phyloP scores from a whole-genome alignment of 2,888 invertebrate species.

The Xylocampa areola region DNA sequence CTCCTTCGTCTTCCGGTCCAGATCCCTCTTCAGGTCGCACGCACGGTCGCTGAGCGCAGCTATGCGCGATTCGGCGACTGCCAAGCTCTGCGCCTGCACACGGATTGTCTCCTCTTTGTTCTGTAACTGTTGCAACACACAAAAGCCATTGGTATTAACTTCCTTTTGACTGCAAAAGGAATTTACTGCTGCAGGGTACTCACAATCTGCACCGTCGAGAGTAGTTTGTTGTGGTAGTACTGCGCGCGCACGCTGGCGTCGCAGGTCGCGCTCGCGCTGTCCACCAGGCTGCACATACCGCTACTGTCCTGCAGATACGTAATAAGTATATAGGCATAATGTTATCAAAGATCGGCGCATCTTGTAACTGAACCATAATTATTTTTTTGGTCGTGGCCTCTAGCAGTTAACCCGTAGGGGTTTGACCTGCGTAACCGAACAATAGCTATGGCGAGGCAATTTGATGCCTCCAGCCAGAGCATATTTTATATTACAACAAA shows the following conservation, averaged over 20 bases:
- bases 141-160: background rate
- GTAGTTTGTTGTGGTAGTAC: slow-evolving; percentile 73
- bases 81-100: slow-evolving; percentile 78
- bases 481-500: too few relatives aligned
- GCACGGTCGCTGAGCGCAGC: slow-evolving; percentile 66
- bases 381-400: too few relatives aligned
- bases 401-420: too few relatives aligned
- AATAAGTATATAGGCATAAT: too few relatives aligned
- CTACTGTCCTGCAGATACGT: slow-evolving; percentile 49
- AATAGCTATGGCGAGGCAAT: too few relatives aligned
- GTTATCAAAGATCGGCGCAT: too few relatives aligned
- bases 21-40: slow-evolving; percentile 59
- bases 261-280: slow-evolving; percentile 69
- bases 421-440: too few relatives aligned
- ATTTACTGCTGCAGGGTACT: slow-evolving; percentile 51
- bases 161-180: background rate
- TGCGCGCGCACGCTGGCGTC: slow-evolving; percentile 64
- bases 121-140: slow-evolving; percentile 67
- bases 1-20: slow-evolving; percentile 67
- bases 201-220: slow-evolving; percentile 78
- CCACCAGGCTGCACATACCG: slow-evolving; percentile 57
- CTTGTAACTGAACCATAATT: too few relatives aligned
- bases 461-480: too few relatives aligned
- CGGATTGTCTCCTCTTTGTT: slow-evolving; percentile 83
- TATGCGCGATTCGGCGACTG: slow-evolving; percentile 79